Percentiles rank a stretch among this genome's conserved stretches.
These are phyloP conservation scores for Monomorium pharaonis DNA, from an alignment of 1,140 invertebrate genomes.

Conservation along the genomic window DNA sequence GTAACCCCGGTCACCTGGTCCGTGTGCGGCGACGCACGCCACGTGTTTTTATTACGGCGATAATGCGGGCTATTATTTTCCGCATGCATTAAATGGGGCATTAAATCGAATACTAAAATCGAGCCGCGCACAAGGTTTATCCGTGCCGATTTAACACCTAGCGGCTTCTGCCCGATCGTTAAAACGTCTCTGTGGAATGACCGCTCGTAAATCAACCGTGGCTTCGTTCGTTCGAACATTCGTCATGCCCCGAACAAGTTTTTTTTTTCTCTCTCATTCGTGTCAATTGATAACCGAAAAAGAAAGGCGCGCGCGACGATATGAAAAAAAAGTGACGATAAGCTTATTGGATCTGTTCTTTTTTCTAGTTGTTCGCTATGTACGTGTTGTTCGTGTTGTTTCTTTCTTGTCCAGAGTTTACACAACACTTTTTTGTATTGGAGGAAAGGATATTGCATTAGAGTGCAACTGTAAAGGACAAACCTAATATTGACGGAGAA, in stretches of 20 bases:
- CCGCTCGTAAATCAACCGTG: conserved; percentile 64
- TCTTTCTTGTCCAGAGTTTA: neutral
- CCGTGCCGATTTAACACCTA: conserved; percentile 55
- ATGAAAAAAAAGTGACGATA: conserved; percentile 26
- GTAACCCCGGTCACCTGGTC: neutral
- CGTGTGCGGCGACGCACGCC: neutral
- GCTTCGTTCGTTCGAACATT: conserved; percentile 61
- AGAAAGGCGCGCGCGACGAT: conserved; percentile 23
- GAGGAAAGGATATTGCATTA: neutral
- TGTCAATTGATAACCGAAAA: conserved; percentile 36
- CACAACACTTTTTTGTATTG: neutral
- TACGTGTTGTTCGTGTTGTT: neutral
- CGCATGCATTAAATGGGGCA: conserved; percentile 42
- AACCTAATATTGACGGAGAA: neutral
- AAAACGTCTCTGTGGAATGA: conserved; percentile 55
- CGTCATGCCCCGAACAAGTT: conserved; percentile 49
- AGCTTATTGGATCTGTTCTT: conserved; percentile 30
- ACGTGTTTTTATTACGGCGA: conserved; percentile 38
- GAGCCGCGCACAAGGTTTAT: conserved; percentile 19
- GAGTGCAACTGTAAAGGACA: neutral
- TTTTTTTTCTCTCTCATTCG: conserved; percentile 6
- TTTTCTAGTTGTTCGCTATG: neutral
- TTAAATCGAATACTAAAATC: conserved; percentile 62
- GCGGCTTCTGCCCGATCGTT: conserved; percentile 54
- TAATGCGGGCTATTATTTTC: conserved; percentile 58